Evolutionary conservation across 2,113 vertebrate species (phyloP).

Genomic region (Alaudala cheleensis): DNA sequence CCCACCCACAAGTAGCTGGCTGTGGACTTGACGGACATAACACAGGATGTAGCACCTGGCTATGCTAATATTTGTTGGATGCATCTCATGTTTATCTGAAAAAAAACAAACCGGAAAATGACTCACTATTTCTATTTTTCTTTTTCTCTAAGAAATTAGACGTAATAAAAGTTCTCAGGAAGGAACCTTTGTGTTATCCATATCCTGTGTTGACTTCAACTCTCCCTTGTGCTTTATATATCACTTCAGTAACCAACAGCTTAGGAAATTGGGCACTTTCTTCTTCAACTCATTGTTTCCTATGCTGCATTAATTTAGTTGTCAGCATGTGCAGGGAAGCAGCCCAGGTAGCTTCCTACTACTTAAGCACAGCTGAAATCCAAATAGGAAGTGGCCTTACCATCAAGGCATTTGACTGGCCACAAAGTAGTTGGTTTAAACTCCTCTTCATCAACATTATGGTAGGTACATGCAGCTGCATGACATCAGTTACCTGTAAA

Average conservation of each 20-base stretch:
- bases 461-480: background rate
- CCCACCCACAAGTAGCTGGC: background rate
- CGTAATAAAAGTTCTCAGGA: background rate
- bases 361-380: background rate
- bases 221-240: background rate
- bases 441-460: background rate
- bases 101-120: background rate
- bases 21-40: background rate
- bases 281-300: background rate
- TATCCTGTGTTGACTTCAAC: constrained; percentile 17
- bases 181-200: background rate
- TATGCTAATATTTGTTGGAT: constrained; percentile 22
- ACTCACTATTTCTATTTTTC: constrained; percentile 21
- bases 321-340: background rate
- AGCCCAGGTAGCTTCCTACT: background rate
- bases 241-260: background rate
- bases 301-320: background rate
- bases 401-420: background rate
- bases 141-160: background rate
- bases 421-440: background rate
- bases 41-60: constrained; percentile 42
- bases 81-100: constrained; percentile 29
- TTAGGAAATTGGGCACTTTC: background rate
- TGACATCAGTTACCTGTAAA: background rate
- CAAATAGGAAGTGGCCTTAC: background rate